These are phyloP conservation scores for Clarias macrocephalus DNA, from an alignment of 2,113 vertebrate genomes.

Conservation along the genomic window DNA sequence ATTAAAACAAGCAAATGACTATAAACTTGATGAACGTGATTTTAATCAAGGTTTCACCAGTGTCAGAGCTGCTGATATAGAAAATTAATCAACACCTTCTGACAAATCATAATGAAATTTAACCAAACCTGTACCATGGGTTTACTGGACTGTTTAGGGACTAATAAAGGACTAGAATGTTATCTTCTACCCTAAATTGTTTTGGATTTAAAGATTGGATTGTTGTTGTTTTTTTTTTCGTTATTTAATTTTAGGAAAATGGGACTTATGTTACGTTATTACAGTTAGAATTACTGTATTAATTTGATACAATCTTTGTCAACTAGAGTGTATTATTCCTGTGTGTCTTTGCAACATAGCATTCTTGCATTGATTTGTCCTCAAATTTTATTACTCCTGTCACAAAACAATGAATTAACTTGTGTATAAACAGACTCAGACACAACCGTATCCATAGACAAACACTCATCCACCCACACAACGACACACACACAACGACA, in stretches of 20 bases:
- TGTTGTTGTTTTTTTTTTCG: background rate
- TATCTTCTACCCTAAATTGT: background rate
- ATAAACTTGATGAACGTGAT: background rate
- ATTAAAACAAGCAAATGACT: background rate
- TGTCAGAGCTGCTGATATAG: background rate
- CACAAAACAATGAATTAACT: slow-evolving; percentile 13
- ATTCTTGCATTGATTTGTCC: background rate
- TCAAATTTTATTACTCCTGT: slow-evolving; percentile 1
- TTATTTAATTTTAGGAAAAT: background rate
- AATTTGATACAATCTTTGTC: background rate
- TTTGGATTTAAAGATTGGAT: background rate
- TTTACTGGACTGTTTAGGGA: too few species aligned
- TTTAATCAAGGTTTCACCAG: background rate
- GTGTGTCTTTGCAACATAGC: background rate
- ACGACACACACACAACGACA: background rate
- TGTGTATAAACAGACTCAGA: background rate
- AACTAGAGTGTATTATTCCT: background rate
- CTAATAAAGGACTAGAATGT: too few species aligned
- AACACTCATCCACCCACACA: background rate
- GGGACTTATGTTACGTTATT: background rate
- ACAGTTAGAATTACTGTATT: background rate
- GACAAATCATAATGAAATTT: background rate
- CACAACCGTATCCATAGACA: slow-evolving; percentile 17
- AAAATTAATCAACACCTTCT: background rate
- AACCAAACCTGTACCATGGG: too few species aligned